These are phyloP conservation scores for Archips crataeganus DNA, from an alignment of 2,888 invertebrate species.

Conservation along the genomic window DNA sequence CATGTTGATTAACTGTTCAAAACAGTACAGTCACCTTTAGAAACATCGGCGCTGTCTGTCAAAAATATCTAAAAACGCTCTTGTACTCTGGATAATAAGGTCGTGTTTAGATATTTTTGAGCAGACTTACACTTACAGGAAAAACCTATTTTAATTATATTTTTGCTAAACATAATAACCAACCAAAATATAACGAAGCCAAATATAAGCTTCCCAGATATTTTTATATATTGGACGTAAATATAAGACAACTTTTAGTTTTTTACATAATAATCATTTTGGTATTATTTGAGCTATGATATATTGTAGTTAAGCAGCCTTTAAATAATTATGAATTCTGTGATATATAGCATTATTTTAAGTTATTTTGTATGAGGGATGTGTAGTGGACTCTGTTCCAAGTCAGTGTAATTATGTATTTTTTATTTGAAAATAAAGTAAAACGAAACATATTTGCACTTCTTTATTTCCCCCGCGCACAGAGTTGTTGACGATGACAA, in stretches of 20 bases:
- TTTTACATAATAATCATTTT: slow-evolving; percentile 24
- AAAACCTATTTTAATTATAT: background rate
- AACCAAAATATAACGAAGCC: slow-evolving; percentile 24
- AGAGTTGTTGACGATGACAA: too few species aligned
- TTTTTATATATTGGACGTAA: slow-evolving; percentile 31
- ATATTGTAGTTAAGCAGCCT: slow-evolving; percentile 27
- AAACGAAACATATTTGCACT: slow-evolving; percentile 35
- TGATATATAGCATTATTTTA: slow-evolving; percentile 42
- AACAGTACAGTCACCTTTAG: too few species aligned
- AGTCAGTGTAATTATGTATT: slow-evolving; percentile 54
- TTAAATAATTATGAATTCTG: slow-evolving; percentile 42
- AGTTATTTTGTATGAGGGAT: slow-evolving; percentile 42
- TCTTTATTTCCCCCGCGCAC: background rate
- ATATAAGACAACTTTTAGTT: slow-evolving; percentile 19
- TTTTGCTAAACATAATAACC: slow-evolving; percentile 4
- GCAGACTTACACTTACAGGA: background rate
- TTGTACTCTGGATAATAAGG: too few species aligned
- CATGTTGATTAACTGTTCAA: background rate
- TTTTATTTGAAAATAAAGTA: slow-evolving; percentile 66
- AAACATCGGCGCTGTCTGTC: too few species aligned
- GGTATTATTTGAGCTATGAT: slow-evolving; percentile 29
- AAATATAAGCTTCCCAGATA: slow-evolving; percentile 33
- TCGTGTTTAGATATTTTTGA: too few species aligned
- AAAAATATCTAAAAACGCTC: too few species aligned
- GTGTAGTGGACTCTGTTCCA: slow-evolving; percentile 46